These are phyloP conservation scores for Thalassarche chlororhynchos DNA, from an alignment of 2,113 vertebrate species.

Conservation along the genomic window DNA sequence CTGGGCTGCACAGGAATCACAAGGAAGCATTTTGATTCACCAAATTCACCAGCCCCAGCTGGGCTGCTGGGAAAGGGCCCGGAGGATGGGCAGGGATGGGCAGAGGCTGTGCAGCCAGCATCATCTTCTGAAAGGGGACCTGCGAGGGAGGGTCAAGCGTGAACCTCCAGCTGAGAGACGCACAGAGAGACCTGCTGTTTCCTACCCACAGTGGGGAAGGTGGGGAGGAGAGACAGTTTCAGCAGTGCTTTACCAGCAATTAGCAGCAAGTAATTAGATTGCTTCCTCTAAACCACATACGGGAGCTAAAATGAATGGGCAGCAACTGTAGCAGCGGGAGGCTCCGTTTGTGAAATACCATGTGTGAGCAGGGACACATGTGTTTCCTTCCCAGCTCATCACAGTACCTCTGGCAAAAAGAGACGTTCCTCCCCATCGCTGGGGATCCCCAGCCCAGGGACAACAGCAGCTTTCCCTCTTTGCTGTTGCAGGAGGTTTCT, in stretches of 20 bases:
- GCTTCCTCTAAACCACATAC: neutral
- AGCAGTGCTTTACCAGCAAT: neutral
- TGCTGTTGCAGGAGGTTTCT: neutral
- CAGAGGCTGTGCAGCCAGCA: neutral
- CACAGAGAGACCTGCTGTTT: neutral
- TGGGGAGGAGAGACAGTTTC: neutral
- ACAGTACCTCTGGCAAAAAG: neutral
- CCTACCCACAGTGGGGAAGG: neutral
- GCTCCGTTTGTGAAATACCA: neutral
- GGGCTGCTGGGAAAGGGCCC: neutral
- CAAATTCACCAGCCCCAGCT: neutral
- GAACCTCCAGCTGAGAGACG: neutral
- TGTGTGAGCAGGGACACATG: neutral
- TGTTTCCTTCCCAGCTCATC: neutral
- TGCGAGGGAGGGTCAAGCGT: too few species aligned
- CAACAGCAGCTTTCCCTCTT: neutral
- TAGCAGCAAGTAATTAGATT: neutral
- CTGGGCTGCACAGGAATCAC: neutral
- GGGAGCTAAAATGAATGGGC: neutral
- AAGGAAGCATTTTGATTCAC: neutral
- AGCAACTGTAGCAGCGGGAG: neutral
- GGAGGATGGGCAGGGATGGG: neutral
- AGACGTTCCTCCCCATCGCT: fast-evolving
- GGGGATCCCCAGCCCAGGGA: neutral
- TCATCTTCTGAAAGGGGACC: neutral